These are phyloP conservation scores for Manduca sexta DNA, from an alignment of 1,140 invertebrate genomes.

Conservation along the genomic window DNA sequence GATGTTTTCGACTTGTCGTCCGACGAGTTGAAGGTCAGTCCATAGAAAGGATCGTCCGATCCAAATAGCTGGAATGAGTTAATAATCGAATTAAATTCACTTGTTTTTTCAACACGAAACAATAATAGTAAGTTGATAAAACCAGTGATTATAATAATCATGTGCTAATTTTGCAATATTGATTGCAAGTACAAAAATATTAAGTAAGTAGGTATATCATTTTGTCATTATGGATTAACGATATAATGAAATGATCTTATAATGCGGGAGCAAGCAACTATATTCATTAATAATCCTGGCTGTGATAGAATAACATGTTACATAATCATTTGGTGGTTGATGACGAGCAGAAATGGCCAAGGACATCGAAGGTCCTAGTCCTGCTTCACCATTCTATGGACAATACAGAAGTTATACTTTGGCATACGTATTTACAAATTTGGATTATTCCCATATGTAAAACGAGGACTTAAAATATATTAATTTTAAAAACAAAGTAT, in stretches of 20 bases:
- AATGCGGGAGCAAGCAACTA: no score
- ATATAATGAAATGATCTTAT: no score
- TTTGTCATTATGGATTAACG: no score
- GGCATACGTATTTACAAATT: no score
- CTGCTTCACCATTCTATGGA: slow-evolving; percentile 40
- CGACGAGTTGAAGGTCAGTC: slow-evolving; percentile 53
- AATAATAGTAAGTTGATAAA: slow-evolving; percentile 5
- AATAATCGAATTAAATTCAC: slow-evolving; percentile 6
- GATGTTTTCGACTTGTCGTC: slow-evolving; percentile 51
- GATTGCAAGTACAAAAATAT: no score
- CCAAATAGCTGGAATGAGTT: slow-evolving; percentile 62
- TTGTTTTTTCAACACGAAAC: slow-evolving; percentile 3
- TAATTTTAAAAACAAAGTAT: no score
- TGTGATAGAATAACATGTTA: slow-evolving; percentile 14
- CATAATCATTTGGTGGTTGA: slow-evolving; percentile 33
- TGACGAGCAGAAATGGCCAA: slow-evolving; percentile 31
- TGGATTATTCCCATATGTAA: no score
- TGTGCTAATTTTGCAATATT: no score
- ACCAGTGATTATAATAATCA: no score
- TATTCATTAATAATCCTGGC: no score
- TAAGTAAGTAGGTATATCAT: no score
- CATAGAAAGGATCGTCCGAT: slow-evolving; percentile 70
- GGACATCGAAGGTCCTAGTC: slow-evolving; percentile 35
- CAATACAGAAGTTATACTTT: slow-evolving; percentile 26
- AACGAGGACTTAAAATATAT: no score